A percentile compares a stretch with the other conserved stretches of the same genome.
phyloP scores from a whole-genome alignment of 2,113 vertebrate genomes.

The Spea bombifrons region DNA sequence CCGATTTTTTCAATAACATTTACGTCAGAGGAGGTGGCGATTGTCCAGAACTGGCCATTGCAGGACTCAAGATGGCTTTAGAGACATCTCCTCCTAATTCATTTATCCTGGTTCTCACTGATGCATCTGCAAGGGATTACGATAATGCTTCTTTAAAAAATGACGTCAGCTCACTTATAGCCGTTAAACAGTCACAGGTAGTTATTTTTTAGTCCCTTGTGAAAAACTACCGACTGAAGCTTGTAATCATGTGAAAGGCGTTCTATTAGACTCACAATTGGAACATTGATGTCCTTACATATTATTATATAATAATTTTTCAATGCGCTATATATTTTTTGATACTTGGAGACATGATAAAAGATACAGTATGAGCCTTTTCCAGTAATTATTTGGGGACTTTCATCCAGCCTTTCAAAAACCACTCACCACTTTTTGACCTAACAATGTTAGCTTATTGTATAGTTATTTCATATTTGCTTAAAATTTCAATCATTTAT shows the following conservation, averaged over 20 bases:
- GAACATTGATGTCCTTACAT: no score
- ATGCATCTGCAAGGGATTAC: conserved; percentile 35
- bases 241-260: no score
- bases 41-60: conserved; percentile 17
- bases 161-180: conserved; percentile 14
- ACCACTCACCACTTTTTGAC: no score
- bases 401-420: background rate
- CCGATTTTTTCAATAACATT: conserved; percentile 15
- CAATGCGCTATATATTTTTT: no score
- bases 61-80: conserved; percentile 26
- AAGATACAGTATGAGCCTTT: background rate
- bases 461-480: background rate
- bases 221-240: no score
- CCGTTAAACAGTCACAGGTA: conserved; percentile 7
- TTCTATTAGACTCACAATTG: no score
- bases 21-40: conserved; percentile 7
- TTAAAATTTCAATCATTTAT: background rate
- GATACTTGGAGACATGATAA: background rate
- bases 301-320: no score
- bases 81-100: conserved; percentile 12
- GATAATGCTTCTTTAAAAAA: background rate
- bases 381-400: background rate
- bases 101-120: conserved; percentile 23
- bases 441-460: background rate
- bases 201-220: no score